Evolutionary conservation across 1,140 invertebrate species (phyloP), one percentile per base, ranked within the genome.

Genomic region (Ceratitis capitata): DNA sequence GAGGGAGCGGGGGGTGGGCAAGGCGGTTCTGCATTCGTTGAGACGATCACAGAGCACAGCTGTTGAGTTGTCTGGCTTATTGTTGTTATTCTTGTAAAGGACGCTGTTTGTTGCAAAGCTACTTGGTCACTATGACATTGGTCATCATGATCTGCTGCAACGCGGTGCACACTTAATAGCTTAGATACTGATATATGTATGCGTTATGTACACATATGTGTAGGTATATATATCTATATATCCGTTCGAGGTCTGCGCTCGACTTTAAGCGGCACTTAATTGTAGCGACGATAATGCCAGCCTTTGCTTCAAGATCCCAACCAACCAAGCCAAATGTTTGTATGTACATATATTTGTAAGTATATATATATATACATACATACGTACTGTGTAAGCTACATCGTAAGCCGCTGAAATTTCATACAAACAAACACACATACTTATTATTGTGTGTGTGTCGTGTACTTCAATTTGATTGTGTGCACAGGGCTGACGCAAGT

Each of bases 401-500:
- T n/a, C n/a, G n/a, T n/a, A n/a, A n/a, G n/a, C n/a, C n/a, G n/a
- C n/a, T n/a, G n/a, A n/a, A n/a, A n/a, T n/a, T n/a, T n/a, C n/a
- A n/a, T n/a, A n/a, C n/a, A n/a, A n/a, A n/a, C n/a, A n/a, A n/a
- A n/a, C 47, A 49, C 47, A 49, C 47, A 14, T 49, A 49, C 47
- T 49, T 49, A 6, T 49, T 7, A 64, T n/a, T n/a, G n/a, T n/a
- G n/a, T n/a, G n/a, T n/a, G n/a, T n/a, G n/a, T n/a, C n/a, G n/a
- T n/a, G n/a, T n/a, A n/a, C n/a, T n/a, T n/a, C n/a, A n/a, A n/a
- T n/a, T 74, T 42, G 64, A 74, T 0, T 74, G 29, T 42, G 32
- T 74, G 64, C 23, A 39, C 61, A 69, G 14, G n/a, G 26, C 51
- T 84, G 83, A 84, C 51, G 69, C 74, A 82, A 85, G 84, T 85